A percentile compares a stretch with the other conserved stretches of the same genome.
Evolutionary conservation across 1,140 invertebrate genomes (phyloP).

Genomic region (Drosophila willistoni): DNA sequence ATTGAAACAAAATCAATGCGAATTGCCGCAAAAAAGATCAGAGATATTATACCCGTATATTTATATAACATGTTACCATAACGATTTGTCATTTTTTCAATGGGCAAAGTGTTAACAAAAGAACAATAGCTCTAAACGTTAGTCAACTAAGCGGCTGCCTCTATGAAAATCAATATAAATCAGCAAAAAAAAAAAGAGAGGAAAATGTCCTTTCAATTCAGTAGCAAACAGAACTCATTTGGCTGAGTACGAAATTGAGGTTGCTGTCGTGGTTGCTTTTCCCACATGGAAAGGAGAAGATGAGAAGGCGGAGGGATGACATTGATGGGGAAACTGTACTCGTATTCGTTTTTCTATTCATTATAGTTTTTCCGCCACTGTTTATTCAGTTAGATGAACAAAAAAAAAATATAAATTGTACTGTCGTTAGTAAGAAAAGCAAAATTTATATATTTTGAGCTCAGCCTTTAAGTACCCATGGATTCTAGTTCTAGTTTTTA

Average conservation of each 20-base stretch:
- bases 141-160: conserved; percentile 15
- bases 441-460: not conserved
- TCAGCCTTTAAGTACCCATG: not conserved
- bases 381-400: not conserved
- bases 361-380: conserved; percentile 21
- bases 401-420: not conserved
- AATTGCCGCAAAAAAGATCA: not conserved
- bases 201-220: conserved; percentile 47
- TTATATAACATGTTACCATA: conserved; percentile 59
- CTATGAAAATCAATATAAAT: conserved; percentile 41
- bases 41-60: conserved; percentile 16
- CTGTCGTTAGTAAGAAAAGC: no score
- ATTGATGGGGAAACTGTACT: conserved; percentile 46
- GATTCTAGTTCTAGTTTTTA: not conserved
- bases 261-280: no score
- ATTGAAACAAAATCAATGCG: conserved; percentile 6
- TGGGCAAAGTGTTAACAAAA: conserved; percentile 37
- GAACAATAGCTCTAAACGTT: conserved; percentile 37
- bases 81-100: conserved; percentile 41
- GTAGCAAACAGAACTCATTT: conserved; percentile 51
- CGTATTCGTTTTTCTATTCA: not conserved
- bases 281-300: no score
- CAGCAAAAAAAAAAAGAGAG: not conserved
- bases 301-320: conserved; percentile 47
- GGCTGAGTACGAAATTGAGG: conserved; percentile 52